These are phyloP conservation scores for Camptogramma bilineatum DNA, from an alignment of 2,888 invertebrate species.

Conservation along the genomic window DNA sequence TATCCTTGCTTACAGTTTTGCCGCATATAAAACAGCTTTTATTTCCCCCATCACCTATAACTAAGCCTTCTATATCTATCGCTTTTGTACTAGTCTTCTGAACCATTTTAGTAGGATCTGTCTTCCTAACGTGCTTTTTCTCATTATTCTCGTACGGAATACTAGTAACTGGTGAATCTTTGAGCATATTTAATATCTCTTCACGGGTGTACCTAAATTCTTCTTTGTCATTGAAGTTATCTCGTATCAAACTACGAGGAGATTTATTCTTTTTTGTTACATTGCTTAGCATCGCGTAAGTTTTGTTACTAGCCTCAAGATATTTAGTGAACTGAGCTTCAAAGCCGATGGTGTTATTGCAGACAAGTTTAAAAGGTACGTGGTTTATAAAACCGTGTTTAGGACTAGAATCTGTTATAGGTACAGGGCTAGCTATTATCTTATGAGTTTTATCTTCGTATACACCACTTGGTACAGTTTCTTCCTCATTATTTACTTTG, in stretches of 20 bases:
- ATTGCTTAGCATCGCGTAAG: conserved; percentile 62
- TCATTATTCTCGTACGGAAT: conserved; percentile 69
- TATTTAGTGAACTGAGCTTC: conserved; percentile 76
- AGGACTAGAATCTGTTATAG: conserved; percentile 59
- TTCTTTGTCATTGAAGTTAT: conserved; percentile 60
- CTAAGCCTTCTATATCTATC: conserved; percentile 62
- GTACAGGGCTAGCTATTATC: conserved; percentile 71
- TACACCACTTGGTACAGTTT: conserved; percentile 42
- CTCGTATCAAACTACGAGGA: conserved; percentile 63
- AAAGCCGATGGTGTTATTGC: conserved; percentile 69
- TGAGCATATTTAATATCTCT: conserved; percentile 77
- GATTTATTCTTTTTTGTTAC: conserved; percentile 64
- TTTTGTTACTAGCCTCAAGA: conserved; percentile 65
- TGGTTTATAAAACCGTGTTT: conserved; percentile 69
- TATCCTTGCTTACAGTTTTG: conserved; percentile 67
- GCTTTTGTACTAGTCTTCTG: conserved; percentile 64
- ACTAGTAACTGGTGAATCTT: conserved; percentile 75
- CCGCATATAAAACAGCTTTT: conserved; percentile 75
- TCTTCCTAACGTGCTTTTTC: conserved; percentile 72
- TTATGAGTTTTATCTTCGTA: conserved; percentile 62
- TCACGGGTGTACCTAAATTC: conserved; percentile 69
- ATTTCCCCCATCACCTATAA: conserved; percentile 63
- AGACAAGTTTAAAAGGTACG: conserved; percentile 74
- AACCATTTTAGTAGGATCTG: conserved; percentile 69
- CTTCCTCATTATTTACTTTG: conserved; percentile 59